Evolutionary conservation across 2,888 invertebrate species (phyloP), one percentile per base, ranked within the genome.

Genomic region (Cordylochernes scorpioides): DNA sequence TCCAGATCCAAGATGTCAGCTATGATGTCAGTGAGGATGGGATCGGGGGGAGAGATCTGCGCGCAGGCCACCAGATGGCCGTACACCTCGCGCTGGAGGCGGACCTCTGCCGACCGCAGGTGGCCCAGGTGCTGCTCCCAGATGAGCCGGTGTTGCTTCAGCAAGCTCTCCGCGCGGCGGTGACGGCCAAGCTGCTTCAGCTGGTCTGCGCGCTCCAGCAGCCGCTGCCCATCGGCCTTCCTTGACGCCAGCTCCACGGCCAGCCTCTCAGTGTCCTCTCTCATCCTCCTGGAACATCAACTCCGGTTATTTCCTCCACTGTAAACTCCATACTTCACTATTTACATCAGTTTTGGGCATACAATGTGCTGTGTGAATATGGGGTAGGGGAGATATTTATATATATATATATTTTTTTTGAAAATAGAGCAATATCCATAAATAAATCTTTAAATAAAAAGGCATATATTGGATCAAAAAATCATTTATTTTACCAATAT

Each of bases 81-180:
- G 19, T 36, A 36, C 28, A 36, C 30, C 24, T 36, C 36, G 15
- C 36, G 27, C 13, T 36, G 36, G 7, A 36, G 19, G 24, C 33
- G 33, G 17, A 34, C 36, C 30, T 36, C 36, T 32, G 34, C 24
- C 12, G 33, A 36, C 16, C 32, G 30, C 15, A 36, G 24, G 24
- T 36, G 36, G 31, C 31, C 34, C 17, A 34, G 32, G 19, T 36
- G 33, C 24, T 36, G 36, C 26, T 36, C 36, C 36, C 36, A 36
- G 17, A 36, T 36, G 12, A 36, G 30, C 32, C 34, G 33, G 24
- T 36, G 36, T 15, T 36, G 36, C 30, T 25, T 31, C 12, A 36
- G 29, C 15, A 36, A 25, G 6, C 33, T 25, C 28, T 32, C 28
- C 29, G 33, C 36, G 22, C 34, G 33, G 18, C 32, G 33, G 4